These are phyloP conservation scores for Sisyra terminalis DNA, from an alignment of 2,888 invertebrate species.

Conservation along the genomic window DNA sequence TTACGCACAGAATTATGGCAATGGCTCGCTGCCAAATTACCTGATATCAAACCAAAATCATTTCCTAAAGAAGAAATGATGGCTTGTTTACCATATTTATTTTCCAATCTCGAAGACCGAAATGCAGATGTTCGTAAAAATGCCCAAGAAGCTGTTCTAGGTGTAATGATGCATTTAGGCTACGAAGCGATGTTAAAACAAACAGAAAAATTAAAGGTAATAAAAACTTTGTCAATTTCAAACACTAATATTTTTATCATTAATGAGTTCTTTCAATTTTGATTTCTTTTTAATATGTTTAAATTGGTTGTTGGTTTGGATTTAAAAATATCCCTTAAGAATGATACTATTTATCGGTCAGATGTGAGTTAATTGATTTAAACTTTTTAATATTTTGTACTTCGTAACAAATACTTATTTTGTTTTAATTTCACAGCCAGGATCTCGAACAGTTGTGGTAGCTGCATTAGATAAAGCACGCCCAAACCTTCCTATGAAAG, in stretches of 20 bases:
- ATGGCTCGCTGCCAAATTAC: slow-evolving; percentile 73
- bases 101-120: slow-evolving; percentile 75
- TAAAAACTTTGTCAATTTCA: neutral
- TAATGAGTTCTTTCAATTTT: neutral
- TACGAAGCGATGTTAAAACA: slow-evolving; percentile 63
- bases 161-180: slow-evolving; percentile 85
- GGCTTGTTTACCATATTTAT: slow-evolving; percentile 59
- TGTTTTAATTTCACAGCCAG: slow-evolving; percentile 32
- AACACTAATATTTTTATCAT: slow-evolving; percentile 4
- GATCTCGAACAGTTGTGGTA: slow-evolving; percentile 59
- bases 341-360: neutral
- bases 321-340: neutral
- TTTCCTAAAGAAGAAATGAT: slow-evolving; percentile 69
- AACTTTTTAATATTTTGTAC: neutral
- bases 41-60: slow-evolving; percentile 48
- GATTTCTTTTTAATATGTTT: no score
- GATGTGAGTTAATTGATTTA: slow-evolving; percentile 1
- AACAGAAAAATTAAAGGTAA: slow-evolving; percentile 62
- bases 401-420: neutral
- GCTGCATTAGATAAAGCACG: slow-evolving; percentile 72
- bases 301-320: no score
- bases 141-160: slow-evolving; percentile 75
- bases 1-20: slow-evolving; percentile 65
- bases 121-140: slow-evolving; percentile 83
- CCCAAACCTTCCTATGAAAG: slow-evolving; percentile 69